A percentile compares a stretch with the other conserved stretches of the same genome.
These are phyloP conservation scores for Micromys minutus DNA, from an alignment of 2,113 vertebrate species.

Conservation along the genomic window DNA sequence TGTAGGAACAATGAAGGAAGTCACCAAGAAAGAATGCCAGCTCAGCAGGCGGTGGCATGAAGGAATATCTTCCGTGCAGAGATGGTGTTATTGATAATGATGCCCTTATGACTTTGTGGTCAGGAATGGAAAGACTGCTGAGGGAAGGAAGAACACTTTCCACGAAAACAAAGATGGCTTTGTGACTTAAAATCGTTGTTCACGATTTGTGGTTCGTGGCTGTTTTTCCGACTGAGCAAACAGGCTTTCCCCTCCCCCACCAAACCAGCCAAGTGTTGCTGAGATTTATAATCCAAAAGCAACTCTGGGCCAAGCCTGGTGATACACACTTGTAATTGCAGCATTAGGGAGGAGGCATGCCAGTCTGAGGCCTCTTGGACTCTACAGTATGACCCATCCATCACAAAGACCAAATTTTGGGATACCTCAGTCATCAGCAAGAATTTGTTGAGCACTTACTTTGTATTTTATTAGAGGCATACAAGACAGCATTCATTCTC, in stretches of 20 bases:
- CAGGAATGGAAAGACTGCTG: conserved; percentile 5
- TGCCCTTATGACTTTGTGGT: not conserved
- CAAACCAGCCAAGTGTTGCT: not conserved
- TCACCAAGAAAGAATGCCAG: not conserved
- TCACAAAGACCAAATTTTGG: not conserved
- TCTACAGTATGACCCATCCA: not conserved
- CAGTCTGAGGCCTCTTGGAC: not conserved
- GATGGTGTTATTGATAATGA: conserved; percentile 15
- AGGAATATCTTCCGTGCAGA: not conserved
- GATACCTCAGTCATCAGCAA: not conserved
- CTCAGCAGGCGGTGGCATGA: not conserved
- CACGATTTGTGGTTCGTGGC: not conserved
- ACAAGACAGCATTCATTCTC: not conserved
- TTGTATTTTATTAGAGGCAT: not conserved
- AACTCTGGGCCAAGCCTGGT: not conserved
- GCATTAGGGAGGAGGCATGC: no score
- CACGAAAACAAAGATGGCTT: conserved; percentile 24
- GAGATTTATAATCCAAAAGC: conserved; percentile 19
- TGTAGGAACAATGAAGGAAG: not conserved
- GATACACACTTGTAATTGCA: not conserved
- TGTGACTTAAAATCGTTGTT: not conserved
- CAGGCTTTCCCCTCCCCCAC: not conserved
- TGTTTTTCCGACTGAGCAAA: not conserved
- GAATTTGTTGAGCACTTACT: not conserved
- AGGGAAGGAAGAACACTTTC: conserved; percentile 7